Percentiles rank a stretch among this genome's conserved stretches.
Conservation (phyloP, 1,140 invertebrate genomes). For the Megalopta genalis region DNA sequence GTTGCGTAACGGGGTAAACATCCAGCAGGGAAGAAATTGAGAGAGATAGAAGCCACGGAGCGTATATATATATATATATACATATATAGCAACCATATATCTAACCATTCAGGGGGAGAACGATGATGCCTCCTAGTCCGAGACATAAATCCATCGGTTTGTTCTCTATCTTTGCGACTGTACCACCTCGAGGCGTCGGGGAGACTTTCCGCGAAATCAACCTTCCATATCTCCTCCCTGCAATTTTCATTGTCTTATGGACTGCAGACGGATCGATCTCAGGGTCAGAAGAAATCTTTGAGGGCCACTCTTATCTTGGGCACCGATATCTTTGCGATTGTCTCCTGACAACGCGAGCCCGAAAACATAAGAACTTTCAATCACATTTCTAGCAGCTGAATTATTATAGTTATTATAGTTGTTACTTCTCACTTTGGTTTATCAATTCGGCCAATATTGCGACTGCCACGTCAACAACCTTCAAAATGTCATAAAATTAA, state of each 20-base stretch:
- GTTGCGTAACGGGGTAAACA: constrained; percentile 74
- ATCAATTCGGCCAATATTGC: no score
- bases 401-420: no score
- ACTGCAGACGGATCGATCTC: neutral
- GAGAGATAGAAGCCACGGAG: constrained; percentile 29
- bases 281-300: neutral
- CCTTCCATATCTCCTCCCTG: constrained; percentile 29
- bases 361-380: no score
- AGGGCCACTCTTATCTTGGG: neutral
- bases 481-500: no score
- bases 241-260: constrained; percentile 42
- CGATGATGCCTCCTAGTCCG: constrained; percentile 67
- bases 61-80: constrained; percentile 55
- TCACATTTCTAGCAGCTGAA: no score
- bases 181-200: constrained; percentile 66
- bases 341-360: no score
- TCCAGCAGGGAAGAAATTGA: constrained; percentile 41
- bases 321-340: neutral
- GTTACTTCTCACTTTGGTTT: no score
- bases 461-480: no score
- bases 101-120: constrained; percentile 63
- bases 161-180: constrained; percentile 68
- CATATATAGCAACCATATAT: constrained; percentile 38
- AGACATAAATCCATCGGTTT: constrained; percentile 77
- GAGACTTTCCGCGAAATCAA: constrained; percentile 53